A percentile compares a stretch with the other conserved stretches of the same genome.
These are phyloP conservation scores for Cheirogaleus major DNA, from an alignment of 2,797 vertebrate species.

Conservation along the genomic window DNA sequence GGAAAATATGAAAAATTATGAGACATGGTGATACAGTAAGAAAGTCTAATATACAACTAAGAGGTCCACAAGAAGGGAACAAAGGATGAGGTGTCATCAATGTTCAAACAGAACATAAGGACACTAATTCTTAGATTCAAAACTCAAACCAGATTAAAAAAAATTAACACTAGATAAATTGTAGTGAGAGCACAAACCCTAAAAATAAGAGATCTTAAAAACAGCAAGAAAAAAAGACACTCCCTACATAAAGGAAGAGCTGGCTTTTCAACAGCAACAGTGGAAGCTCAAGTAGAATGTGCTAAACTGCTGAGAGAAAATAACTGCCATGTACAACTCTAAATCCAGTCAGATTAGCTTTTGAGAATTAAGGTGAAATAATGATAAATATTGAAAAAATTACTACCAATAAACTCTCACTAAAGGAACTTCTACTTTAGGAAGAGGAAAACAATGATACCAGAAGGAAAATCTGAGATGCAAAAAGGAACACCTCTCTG, in stretches of 20 bases:
- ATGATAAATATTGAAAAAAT: background rate
- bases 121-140: background rate
- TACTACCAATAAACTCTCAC: background rate
- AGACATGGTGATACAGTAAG: background rate
- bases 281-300: background rate
- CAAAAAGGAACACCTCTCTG: background rate
- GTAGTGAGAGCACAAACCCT: background rate
- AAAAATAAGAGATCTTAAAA: background rate
- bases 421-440: background rate
- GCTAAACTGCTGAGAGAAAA: background rate
- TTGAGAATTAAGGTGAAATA: background rate
- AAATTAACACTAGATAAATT: background rate
- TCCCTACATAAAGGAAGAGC: background rate
- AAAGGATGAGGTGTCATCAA: background rate
- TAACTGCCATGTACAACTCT: background rate
- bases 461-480: background rate
- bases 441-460: background rate
- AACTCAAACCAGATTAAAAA: background rate
- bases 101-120: background rate
- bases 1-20: background rate
- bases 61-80: background rate
- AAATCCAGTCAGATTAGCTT: background rate
- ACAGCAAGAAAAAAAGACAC: background rate
- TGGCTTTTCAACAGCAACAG: background rate
- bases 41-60: background rate